Percentiles rank a stretch among this genome's conserved stretches.
These are phyloP conservation scores for Chondrosia reniformis DNA, from an alignment of 37 sponge, comb jelly and placozoan genomes.

Conservation along the genomic window DNA sequence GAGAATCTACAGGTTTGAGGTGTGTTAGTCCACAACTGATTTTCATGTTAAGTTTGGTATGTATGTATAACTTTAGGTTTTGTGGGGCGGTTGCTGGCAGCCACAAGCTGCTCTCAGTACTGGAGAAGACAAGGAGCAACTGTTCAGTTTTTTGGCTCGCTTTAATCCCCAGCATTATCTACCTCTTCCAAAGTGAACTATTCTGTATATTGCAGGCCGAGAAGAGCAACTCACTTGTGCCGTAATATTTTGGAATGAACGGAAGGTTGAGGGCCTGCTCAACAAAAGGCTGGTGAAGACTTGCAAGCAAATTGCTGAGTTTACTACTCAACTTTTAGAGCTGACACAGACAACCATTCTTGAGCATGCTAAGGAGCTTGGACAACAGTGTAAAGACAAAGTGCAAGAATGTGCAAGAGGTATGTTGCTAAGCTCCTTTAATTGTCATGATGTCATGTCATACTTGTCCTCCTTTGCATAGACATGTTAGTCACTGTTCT, in stretches of 20 bases:
- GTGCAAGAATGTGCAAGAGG: slow-evolving; percentile 20
- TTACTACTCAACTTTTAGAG: not conserved
- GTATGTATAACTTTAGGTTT: not conserved
- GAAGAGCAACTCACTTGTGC: slow-evolving; percentile 19
- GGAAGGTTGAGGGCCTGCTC: slow-evolving; percentile 11
- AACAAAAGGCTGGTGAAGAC: not conserved
- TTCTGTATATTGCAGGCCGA: not conserved
- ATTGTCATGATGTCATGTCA: too few relatives aligned
- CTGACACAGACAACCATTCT: not conserved
- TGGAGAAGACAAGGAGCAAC: slow-evolving; percentile 6
- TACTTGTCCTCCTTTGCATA: too few relatives aligned
- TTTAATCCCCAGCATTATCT: not conserved
- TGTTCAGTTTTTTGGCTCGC: slow-evolving; percentile 9
- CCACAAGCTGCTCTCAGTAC: slow-evolving; percentile 10
- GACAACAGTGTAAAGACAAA: slow-evolving; percentile 8
- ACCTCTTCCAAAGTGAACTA: not conserved
- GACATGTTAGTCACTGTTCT: too few relatives aligned
- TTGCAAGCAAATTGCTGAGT: slow-evolving; percentile 10
- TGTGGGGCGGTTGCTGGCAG: slow-evolving; percentile 14
- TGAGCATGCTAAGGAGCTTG: not conserved
- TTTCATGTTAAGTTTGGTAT: too few relatives aligned
- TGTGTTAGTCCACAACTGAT: not conserved
- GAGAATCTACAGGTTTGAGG: not conserved
- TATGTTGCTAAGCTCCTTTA: not conserved
- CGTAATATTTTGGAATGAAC: slow-evolving; percentile 12